A percentile compares a stretch with the other conserved stretches of the same genome.
These are phyloP conservation scores for Melanotaenia pygmaea DNA, from an alignment of 2,797 vertebrate genomes.

Conservation along the genomic window DNA sequence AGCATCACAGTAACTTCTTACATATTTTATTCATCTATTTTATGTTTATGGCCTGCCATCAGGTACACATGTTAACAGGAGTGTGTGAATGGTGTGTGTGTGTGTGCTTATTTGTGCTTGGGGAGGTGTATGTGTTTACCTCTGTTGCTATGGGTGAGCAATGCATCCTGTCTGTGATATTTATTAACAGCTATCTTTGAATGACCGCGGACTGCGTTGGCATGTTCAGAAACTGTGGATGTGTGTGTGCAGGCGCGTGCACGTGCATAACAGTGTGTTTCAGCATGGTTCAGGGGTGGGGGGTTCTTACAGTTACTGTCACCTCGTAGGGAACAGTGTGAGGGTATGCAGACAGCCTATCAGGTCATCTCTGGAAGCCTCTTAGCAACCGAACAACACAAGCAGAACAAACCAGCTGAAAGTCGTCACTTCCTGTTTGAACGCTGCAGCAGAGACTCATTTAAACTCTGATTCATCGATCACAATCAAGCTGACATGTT, in stretches of 20 bases:
- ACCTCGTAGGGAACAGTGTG: constrained; percentile 33
- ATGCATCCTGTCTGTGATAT: constrained; percentile 67
- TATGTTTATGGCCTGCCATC: too few species aligned
- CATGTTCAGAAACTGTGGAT: constrained; percentile 19
- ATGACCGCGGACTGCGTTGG: constrained; percentile 46
- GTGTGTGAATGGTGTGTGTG: constrained; percentile 9
- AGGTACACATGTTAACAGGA: neutral
- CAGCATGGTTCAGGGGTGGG: constrained; percentile 65
- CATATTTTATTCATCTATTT: neutral
- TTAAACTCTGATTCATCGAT: too few species aligned
- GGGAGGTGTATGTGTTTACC: constrained; percentile 63
- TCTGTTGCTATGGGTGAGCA: constrained; percentile 75
- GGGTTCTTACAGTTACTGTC: constrained; percentile 55
- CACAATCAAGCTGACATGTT: neutral
- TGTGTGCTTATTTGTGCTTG: constrained; percentile 38
- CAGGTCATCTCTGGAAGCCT: constrained; percentile 26
- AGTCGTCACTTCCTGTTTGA: neutral
- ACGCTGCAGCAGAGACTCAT: neutral
- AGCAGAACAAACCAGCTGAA: neutral
- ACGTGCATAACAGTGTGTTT: constrained; percentile 45
- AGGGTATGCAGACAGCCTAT: constrained; percentile 21
- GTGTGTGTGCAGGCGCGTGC: constrained; percentile 23
- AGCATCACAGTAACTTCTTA: accelerated
- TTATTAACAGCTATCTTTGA: constrained; percentile 68
- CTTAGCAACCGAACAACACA: constrained; percentile 69